Percentiles rank a stretch among this genome's conserved stretches.
These are phyloP conservation scores for Mola mola DNA, from an alignment of 2,113 vertebrate genomes.

Conservation along the genomic window DNA sequence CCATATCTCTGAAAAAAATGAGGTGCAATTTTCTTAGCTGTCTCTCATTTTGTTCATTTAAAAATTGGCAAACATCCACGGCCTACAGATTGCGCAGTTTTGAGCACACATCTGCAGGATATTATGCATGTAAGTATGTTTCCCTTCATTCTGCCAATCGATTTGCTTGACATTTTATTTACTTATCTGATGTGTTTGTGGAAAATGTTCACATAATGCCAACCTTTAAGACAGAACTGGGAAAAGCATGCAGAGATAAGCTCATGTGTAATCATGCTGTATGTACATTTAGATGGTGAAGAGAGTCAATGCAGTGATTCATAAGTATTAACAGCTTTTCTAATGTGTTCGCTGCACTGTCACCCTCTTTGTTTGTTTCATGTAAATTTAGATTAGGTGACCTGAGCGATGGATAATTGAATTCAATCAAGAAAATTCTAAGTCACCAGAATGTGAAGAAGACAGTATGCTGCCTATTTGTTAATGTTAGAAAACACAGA, in stretches of 20 bases:
- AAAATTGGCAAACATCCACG: slow-evolving; percentile 74
- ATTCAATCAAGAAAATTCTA: slow-evolving; percentile 12
- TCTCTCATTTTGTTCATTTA: slow-evolving; percentile 71
- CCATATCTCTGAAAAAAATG: slow-evolving; percentile 52
- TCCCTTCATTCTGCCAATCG: slow-evolving; percentile 33
- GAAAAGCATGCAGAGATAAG: not conserved
- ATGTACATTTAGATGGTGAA: not conserved
- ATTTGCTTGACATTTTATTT: slow-evolving; percentile 32
- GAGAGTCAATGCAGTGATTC: not conserved
- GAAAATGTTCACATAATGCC: not conserved
- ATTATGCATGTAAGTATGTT: slow-evolving; percentile 46
- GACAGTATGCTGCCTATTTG: no score
- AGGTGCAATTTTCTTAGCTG: slow-evolving; percentile 69
- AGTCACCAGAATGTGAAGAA: not conserved
- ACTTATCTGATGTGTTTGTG: slow-evolving; percentile 13
- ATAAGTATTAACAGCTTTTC: not conserved
- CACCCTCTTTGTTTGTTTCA: not conserved
- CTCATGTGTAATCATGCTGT: not conserved
- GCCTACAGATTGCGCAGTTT: slow-evolving; percentile 44
- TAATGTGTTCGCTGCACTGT: slow-evolving; percentile 6
- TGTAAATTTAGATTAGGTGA: not conserved
- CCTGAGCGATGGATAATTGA: slow-evolving; percentile 4
- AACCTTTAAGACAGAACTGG: not conserved
- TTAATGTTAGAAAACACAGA: slow-evolving; percentile 5
- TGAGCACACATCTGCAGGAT: slow-evolving; percentile 39